Evolutionary conservation across 2,113 vertebrate genomes (phyloP).

Genomic region (Scophthalmus maximus): DNA sequence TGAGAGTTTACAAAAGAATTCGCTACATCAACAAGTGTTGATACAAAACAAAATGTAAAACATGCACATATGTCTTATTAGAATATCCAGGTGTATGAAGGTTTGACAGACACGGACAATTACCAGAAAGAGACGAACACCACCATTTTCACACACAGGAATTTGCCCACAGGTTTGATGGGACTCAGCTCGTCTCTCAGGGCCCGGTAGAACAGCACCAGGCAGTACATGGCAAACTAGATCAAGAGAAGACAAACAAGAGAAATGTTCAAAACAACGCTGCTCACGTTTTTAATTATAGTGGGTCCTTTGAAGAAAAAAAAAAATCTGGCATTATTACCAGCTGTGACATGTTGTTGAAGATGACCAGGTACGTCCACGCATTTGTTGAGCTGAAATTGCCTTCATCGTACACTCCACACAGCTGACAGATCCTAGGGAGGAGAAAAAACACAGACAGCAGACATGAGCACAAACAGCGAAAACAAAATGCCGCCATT

Average conservation of each 20-base stretch:
- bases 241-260: constrained; percentile 25
- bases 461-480: neutral
- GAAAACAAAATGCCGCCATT: neutral
- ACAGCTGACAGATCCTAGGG: constrained; percentile 90
- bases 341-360: constrained; percentile 97
- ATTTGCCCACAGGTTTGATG: constrained; percentile 96
- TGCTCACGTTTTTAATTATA: neutral
- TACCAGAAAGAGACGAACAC: constrained; percentile 99
- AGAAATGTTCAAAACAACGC: neutral
- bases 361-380: constrained; percentile 98
- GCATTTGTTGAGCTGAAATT: constrained; percentile 96
- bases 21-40: neutral
- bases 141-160: constrained; percentile 98
- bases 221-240: constrained; percentile 99
- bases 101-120: constrained; percentile 53
- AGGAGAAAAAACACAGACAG: constrained; percentile 22
- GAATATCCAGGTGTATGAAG: no score
- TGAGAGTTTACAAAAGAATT: constrained; percentile 56
- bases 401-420: constrained; percentile 93
- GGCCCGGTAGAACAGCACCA: constrained; percentile 96
- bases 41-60: no score
- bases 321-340: constrained; percentile 80
- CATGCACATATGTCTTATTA: no score
- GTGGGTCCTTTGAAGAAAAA: neutral
- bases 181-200: constrained; percentile 93